Conservation (phyloP, 2,888 invertebrate genomes). For the Hipparchia sbordonii region DNA sequence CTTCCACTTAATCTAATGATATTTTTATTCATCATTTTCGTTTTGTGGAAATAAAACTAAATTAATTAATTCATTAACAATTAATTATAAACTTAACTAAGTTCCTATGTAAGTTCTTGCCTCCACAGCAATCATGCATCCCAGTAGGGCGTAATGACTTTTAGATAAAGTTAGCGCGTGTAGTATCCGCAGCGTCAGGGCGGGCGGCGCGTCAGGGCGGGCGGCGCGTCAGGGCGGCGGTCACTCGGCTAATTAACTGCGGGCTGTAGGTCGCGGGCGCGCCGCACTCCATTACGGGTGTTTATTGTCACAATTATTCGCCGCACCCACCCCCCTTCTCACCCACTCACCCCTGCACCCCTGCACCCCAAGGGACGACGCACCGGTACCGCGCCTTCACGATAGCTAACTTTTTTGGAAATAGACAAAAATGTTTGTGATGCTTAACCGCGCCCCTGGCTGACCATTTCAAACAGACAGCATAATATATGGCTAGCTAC, state of each 20-base stretch:
- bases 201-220: not conserved
- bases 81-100: too few species aligned
- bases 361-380: not conserved
- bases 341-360: slow-evolving; percentile 39
- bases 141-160: too few species aligned
- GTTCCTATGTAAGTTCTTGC: too few species aligned
- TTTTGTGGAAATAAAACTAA: too few species aligned
- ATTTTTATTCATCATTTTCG: too few species aligned
- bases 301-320: slow-evolving; percentile 59
- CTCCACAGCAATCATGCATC: too few species aligned
- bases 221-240: slow-evolving; percentile 25
- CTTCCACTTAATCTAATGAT: too few species aligned
- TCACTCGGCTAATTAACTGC: slow-evolving; percentile 47
- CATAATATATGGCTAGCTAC: too few species aligned
- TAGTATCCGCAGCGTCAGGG: not conserved
- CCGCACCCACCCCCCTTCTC: slow-evolving; percentile 26
- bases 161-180: too few species aligned
- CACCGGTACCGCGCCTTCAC: not conserved
- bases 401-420: not conserved
- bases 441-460: not conserved
- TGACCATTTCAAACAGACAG: not conserved
- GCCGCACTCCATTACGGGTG: slow-evolving; percentile 72
- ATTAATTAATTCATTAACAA: too few species aligned
- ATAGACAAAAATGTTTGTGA: not conserved
- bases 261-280: slow-evolving; percentile 46